These are phyloP conservation scores for Micronisus gabar DNA, from an alignment of 2,113 vertebrate species.

Conservation along the genomic window DNA sequence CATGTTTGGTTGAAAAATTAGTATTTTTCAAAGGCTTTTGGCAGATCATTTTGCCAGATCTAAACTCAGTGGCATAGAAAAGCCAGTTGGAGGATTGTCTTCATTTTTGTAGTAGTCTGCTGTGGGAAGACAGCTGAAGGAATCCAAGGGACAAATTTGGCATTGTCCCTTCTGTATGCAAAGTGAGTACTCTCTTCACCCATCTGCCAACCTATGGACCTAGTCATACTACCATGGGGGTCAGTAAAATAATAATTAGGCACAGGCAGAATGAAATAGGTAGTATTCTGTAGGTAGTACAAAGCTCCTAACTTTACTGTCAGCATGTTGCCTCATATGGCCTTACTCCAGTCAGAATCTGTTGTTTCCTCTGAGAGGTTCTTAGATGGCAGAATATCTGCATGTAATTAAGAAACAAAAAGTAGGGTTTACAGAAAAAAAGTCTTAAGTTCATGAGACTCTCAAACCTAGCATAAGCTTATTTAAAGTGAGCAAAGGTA, in stretches of 20 bases:
- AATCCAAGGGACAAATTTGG: neutral
- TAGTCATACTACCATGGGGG: accelerated
- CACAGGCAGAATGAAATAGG: neutral
- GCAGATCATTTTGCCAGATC: neutral
- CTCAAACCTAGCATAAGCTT: neutral
- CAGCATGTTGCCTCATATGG: neutral
- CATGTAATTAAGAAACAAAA: constrained; percentile 29
- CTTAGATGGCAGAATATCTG: neutral
- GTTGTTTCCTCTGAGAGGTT: neutral
- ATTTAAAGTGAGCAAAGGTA: neutral
- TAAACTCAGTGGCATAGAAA: neutral
- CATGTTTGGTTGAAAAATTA: neutral
- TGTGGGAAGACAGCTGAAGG: neutral
- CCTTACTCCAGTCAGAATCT: neutral
- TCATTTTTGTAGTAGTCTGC: neutral
- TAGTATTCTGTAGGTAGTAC: neutral
- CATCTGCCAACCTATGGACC: neutral
- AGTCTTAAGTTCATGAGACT: neutral
- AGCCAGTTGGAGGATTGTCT: neutral
- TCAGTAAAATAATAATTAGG: neutral
- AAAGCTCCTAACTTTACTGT: neutral
- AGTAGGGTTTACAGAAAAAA: neutral
- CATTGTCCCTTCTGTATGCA: neutral
- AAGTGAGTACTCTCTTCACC: neutral
- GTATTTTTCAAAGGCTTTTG: neutral